phyloP scores from a whole-genome alignment of 2,797 vertebrate species.

The Hippopotamyrus pictus region DNA sequence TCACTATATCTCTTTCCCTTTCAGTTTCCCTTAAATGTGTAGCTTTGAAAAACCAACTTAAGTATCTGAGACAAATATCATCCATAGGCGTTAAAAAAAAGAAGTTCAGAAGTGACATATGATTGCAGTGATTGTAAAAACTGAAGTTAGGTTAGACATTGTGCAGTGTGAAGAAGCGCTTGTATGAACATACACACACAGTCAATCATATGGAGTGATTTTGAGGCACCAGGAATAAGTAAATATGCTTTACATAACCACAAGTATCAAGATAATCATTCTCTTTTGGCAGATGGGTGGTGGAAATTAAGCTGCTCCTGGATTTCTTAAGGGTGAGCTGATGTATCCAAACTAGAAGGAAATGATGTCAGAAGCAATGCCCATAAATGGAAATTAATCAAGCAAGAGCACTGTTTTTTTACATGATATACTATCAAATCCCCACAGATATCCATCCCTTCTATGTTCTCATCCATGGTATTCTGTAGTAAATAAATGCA shows the following conservation, averaged over 20 bases:
- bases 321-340: constrained; percentile 2
- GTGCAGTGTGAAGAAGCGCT: not conserved
- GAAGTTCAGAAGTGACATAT: not conserved
- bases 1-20: not conserved
- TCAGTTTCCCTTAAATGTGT: not conserved
- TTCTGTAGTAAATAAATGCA: constrained; percentile 1
- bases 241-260: not conserved
- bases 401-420: constrained; percentile 5
- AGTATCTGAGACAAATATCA: not conserved
- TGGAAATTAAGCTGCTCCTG: not conserved
- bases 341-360: not conserved
- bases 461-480: constrained; percentile 6
- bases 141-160: not conserved
- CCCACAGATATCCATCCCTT: not conserved
- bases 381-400: constrained; percentile 19
- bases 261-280: not conserved
- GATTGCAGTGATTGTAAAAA: not conserved
- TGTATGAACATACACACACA: not conserved
- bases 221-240: not conserved
- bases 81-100: not conserved
- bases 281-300: not conserved
- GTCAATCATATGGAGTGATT: not conserved
- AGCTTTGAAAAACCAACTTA: not conserved
- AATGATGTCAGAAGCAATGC: not conserved
- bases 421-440: constrained; percentile 9